These are phyloP conservation scores for Centroberyx gerrardi DNA, from an alignment of 2,797 vertebrate species.

Conservation along the genomic window DNA sequence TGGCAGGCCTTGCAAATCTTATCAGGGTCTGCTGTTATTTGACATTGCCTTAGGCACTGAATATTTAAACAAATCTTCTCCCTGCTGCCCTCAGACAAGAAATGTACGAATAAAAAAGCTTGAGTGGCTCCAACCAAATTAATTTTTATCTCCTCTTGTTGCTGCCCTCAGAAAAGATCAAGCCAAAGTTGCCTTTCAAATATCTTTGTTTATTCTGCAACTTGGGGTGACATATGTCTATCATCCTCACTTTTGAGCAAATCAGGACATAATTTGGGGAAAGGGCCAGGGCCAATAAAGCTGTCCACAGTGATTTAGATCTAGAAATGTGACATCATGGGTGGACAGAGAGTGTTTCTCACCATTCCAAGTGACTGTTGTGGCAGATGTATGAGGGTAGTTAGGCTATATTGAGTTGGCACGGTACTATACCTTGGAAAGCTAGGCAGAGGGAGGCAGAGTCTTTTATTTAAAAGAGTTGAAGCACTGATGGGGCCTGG, in stretches of 20 bases:
- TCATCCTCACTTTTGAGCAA: constrained; percentile 36
- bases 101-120: constrained; percentile 71
- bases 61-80: constrained; percentile 84
- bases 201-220: constrained; percentile 63
- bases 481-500: constrained; percentile 16
- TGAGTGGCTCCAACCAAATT: constrained; percentile 74
- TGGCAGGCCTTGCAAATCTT: constrained; percentile 80
- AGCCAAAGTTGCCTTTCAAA: constrained; percentile 60
- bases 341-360: constrained; percentile 26
- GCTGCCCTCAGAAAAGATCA: constrained; percentile 67
- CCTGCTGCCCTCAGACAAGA: constrained; percentile 69
- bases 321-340: constrained; percentile 11
- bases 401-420: constrained; percentile 35
- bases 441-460: not conserved
- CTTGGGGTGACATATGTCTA: constrained; percentile 42
- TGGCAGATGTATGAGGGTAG: constrained; percentile 28
- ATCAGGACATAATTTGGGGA: not conserved
- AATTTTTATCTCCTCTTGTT: constrained; percentile 67
- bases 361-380: constrained; percentile 1
- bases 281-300: constrained; percentile 15
- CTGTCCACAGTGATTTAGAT: constrained; percentile 40
- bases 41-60: constrained; percentile 82
- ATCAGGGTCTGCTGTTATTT: constrained; percentile 81
- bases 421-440: constrained; percentile 44
- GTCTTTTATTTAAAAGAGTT: constrained; percentile 41